Evolutionary conservation across 2,113 vertebrate species (phyloP).

Genomic region (Ptilorrhoa leucosticta): DNA sequence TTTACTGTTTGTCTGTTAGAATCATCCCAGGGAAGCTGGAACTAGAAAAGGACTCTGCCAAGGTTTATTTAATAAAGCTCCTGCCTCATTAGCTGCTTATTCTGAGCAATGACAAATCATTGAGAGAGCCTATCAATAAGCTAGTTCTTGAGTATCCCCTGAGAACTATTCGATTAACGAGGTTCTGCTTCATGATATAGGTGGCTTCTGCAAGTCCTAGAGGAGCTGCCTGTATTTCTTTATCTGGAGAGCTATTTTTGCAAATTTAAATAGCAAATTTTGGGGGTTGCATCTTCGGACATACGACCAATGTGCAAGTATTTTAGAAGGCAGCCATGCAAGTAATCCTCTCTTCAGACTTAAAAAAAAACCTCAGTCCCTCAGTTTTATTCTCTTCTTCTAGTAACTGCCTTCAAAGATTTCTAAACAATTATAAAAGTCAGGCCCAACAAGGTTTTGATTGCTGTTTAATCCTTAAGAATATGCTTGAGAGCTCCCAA

Average conservation of each 20-base stretch:
- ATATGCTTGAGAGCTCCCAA: neutral
- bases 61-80: neutral
- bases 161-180: neutral
- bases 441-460: neutral
- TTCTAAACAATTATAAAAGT: neutral
- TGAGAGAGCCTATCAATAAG: neutral
- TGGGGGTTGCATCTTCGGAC: fast-evolving
- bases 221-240: neutral
- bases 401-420: neutral
- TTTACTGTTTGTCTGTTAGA: neutral
- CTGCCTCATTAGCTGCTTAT: neutral
- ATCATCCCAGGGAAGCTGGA: neutral
- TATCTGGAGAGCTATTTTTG: neutral
- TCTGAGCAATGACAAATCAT: neutral
- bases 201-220: neutral
- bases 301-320: fast-evolving
- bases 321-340: neutral
- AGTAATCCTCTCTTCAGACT: neutral
- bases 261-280: neutral
- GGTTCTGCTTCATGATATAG: neutral
- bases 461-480: neutral
- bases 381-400: neutral
- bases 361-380: neutral
- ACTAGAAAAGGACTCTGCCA: neutral
- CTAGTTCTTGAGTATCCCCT: neutral